Evolutionary conservation across 2,113 vertebrate species (phyloP).

Genomic region (human): DNA sequence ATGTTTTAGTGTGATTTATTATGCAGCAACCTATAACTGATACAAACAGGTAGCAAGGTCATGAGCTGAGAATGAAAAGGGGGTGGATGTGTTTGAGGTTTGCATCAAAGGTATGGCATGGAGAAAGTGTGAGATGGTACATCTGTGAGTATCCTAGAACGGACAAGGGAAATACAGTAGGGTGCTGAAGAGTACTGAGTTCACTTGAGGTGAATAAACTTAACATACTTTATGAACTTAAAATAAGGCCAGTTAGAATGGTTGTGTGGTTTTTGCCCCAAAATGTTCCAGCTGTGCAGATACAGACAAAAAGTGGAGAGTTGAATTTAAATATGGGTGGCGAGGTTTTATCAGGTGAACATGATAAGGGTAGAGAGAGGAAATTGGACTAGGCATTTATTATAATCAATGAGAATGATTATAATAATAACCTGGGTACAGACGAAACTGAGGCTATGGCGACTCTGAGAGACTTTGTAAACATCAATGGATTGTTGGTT

Average conservation of each 20-base stretch:
- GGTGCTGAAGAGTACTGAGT: not conserved
- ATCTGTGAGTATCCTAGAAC: not conserved
- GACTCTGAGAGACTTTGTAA: not conserved
- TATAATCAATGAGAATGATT: no score
- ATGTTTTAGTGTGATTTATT: not conserved
- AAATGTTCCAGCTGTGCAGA: not conserved
- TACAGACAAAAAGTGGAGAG: not conserved
- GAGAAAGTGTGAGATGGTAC: not conserved
- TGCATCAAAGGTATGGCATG: not conserved
- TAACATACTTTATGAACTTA: not conserved
- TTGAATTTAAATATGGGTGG: not conserved
- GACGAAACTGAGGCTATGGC: not conserved
- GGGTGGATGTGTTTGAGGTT: not conserved
- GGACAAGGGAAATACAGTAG: not conserved
- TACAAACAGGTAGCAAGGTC: not conserved
- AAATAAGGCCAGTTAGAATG: not conserved
- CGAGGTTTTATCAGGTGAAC: not conserved
- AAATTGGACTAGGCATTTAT: not conserved
- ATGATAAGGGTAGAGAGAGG: no score
- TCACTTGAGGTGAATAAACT: not conserved
- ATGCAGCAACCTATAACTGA: not conserved
- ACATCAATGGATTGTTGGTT: not conserved
- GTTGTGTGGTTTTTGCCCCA: not conserved
- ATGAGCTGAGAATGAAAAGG: not conserved
- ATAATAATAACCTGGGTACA: no score